phyloP scores from a whole-genome alignment of 2,797 vertebrate genomes.

The Novumbra hubbsi region DNA sequence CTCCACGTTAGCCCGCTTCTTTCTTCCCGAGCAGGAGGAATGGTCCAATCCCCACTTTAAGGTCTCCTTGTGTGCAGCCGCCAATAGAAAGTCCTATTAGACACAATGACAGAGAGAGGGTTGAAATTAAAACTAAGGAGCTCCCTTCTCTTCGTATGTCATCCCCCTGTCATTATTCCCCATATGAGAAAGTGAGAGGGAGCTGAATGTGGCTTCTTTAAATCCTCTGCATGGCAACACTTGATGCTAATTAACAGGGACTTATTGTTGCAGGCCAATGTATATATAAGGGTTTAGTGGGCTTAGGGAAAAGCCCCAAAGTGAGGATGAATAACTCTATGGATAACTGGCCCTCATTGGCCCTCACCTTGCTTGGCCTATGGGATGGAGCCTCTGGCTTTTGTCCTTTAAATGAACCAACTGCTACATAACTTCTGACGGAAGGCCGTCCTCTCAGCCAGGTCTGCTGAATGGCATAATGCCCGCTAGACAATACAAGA shows the following conservation, averaged over 20 bases:
- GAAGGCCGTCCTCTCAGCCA: background rate
- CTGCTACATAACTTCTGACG: background rate
- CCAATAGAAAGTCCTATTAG: constrained; percentile 71
- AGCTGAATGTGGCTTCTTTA: constrained; percentile 65
- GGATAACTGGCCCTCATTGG: constrained; percentile 16
- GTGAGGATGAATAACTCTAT: constrained; percentile 24
- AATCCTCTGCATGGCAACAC: constrained; percentile 62
- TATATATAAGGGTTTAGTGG: constrained; percentile 45
- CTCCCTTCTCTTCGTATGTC: constrained; percentile 59
- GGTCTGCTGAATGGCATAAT: background rate
- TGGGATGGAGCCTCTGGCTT: background rate
- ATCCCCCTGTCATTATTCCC: constrained; percentile 54
- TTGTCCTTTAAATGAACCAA: constrained; percentile 38
- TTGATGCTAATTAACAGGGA: constrained; percentile 60
- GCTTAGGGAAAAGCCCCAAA: constrained; percentile 44
- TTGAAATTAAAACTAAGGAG: constrained; percentile 63
- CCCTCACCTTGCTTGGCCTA: constrained; percentile 13
- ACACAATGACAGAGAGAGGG: constrained; percentile 62
- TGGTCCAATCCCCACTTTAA: constrained; percentile 57
- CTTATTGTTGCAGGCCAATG: constrained; percentile 42
- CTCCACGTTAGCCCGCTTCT: constrained; percentile 60
- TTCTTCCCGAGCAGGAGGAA: constrained; percentile 58
- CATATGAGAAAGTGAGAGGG: constrained; percentile 47
- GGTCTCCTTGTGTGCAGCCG: constrained; percentile 56
- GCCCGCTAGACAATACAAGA: background rate